Conservation (phyloP, 2,888 invertebrate genomes). For the Cosmia trapezina region DNA sequence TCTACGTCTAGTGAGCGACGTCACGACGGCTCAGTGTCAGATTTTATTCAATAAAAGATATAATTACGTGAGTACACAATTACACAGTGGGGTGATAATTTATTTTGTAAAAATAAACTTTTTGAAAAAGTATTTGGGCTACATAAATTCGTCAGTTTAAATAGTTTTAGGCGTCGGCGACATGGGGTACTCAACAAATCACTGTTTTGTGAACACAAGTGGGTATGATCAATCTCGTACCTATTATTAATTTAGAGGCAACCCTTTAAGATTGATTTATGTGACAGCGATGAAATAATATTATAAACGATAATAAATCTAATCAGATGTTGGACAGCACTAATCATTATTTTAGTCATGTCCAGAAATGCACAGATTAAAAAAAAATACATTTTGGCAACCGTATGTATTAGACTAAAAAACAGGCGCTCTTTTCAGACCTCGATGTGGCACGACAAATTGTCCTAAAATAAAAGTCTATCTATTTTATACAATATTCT, state of each 20-base stretch:
- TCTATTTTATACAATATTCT: background rate
- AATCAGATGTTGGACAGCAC: too few species aligned
- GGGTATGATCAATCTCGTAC: background rate
- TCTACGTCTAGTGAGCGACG: constrained; percentile 20
- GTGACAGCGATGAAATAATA: too few species aligned
- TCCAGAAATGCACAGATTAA: too few species aligned
- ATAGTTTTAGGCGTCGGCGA: constrained; percentile 7
- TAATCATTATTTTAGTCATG: too few species aligned
- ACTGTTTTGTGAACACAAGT: background rate
- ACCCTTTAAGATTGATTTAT: too few species aligned
- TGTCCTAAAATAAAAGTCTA: background rate
- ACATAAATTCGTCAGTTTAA: constrained; percentile 28
- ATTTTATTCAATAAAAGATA: constrained; percentile 25
- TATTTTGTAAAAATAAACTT: constrained; percentile 14
- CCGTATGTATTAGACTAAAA: too few species aligned
- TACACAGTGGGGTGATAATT: too few species aligned
- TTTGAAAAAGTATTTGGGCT: background rate
- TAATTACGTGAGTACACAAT: background rate
- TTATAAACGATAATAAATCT: background rate
- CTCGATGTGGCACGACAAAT: too few species aligned
- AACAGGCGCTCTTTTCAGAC: too few species aligned
- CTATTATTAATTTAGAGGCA: too few species aligned
- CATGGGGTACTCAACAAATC: background rate
- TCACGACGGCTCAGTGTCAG: constrained; percentile 32
- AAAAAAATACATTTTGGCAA: too few species aligned